Evolutionary conservation across 2,113 vertebrate species (phyloP).

Genomic region (Cyprinodon variegatus): DNA sequence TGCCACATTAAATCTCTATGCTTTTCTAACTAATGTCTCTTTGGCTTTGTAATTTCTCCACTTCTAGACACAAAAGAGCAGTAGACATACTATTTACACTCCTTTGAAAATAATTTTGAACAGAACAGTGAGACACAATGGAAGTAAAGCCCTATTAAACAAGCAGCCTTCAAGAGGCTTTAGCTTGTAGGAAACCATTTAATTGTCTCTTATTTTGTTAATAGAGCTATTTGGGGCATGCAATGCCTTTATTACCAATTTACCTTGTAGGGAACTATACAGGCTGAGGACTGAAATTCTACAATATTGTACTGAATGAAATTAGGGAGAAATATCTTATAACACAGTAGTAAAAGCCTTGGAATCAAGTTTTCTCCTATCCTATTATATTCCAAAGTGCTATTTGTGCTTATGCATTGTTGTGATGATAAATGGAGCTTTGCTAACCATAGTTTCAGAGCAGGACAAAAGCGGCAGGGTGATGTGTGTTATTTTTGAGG

Average conservation of each 20-base stretch:
- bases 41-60: background rate
- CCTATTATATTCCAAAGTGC: background rate
- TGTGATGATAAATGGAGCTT: constrained; percentile 1
- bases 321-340: background rate
- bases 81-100: background rate
- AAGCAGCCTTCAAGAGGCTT: background rate
- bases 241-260: constrained; percentile 1
- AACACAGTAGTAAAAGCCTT: background rate
- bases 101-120: background rate
- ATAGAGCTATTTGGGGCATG: background rate
- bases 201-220: constrained; percentile 1
- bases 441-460: constrained; percentile 46
- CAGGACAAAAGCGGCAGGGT: constrained; percentile 27
- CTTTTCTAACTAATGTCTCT: background rate
- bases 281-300: background rate
- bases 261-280: background rate
- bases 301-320: background rate
- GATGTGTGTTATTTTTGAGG: constrained; percentile 64
- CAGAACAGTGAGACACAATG: background rate
- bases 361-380: background rate
- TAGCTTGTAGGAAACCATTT: constrained; percentile 8
- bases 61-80: background rate
- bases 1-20: background rate
- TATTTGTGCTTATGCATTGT: background rate
- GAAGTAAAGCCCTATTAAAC: constrained; percentile 6